These are phyloP conservation scores for Neopelma chrysocephalum DNA, from an alignment of 2,797 vertebrate genomes.

Conservation along the genomic window DNA sequence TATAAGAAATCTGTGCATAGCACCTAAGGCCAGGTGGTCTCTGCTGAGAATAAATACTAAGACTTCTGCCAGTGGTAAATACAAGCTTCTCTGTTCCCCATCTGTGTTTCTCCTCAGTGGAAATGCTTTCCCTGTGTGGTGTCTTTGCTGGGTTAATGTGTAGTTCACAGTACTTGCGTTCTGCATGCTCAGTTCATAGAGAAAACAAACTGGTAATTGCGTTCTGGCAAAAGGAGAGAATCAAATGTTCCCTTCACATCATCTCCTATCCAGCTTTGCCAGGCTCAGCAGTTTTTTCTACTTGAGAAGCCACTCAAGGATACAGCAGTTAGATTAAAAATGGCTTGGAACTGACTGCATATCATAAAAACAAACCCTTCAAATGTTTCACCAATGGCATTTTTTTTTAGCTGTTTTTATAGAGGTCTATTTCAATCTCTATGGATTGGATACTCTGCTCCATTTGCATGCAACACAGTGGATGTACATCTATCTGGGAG, in stretches of 20 bases:
- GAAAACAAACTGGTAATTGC: not conserved
- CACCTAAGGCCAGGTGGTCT: not conserved
- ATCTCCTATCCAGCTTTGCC: not conserved
- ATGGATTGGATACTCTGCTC: not conserved
- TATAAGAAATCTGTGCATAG: not conserved
- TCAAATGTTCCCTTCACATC: not conserved
- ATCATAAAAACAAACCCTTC: not conserved
- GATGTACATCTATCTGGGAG: not conserved
- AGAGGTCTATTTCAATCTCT: not conserved
- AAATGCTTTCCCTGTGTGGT: not conserved
- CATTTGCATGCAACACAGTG: not conserved
- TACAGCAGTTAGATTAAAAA: constrained; percentile 3
- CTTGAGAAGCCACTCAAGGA: not conserved
- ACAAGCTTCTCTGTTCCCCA: not conserved
- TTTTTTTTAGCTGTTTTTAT: not conserved
- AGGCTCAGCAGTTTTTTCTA: not conserved
- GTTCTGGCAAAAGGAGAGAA: not conserved
- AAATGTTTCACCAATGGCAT: not conserved
- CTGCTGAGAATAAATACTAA: not conserved
- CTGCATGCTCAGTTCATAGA: not conserved
- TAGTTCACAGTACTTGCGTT: not conserved
- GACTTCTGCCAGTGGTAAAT: not conserved
- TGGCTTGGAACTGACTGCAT: not conserved
- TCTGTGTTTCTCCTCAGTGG: not conserved
- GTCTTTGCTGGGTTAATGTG: not conserved